These are phyloP conservation scores for Dicyrtomina minuta DNA, from an alignment of 2,888 invertebrate genomes.

Conservation along the genomic window DNA sequence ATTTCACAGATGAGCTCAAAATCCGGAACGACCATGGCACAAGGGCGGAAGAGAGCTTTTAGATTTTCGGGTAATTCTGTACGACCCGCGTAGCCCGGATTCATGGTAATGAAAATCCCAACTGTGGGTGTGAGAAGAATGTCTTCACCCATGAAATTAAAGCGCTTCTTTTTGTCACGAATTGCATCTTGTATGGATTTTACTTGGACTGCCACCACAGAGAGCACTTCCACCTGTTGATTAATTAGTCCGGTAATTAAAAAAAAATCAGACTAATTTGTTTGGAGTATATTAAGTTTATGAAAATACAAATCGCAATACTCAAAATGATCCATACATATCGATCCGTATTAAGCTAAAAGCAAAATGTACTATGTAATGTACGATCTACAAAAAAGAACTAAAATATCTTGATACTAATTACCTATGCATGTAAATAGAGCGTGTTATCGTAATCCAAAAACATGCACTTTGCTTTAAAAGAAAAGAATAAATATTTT, in stretches of 20 bases:
- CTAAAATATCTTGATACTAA: too few species aligned
- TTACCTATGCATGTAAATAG: not conserved
- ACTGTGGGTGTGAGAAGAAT: slow-evolving; percentile 78
- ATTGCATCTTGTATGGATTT: slow-evolving; percentile 60
- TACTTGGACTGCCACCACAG: slow-evolving; percentile 86
- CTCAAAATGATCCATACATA: too few species aligned
- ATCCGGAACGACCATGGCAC: slow-evolving; percentile 98
- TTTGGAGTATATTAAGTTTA: too few species aligned
- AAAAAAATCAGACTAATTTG: too few species aligned
- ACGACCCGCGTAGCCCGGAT: slow-evolving; percentile 94
- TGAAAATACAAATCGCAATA: too few species aligned
- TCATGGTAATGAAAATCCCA: slow-evolving; percentile 96
- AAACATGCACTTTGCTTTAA: too few species aligned
- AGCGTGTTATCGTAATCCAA: too few species aligned
- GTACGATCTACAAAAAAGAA: too few species aligned
- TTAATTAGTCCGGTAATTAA: too few species aligned
- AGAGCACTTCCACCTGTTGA: slow-evolving; percentile 94
- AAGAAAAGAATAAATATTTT: too few species aligned
- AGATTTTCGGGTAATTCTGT: slow-evolving; percentile 82
- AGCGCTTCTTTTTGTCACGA: slow-evolving; percentile 79
- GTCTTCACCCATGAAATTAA: slow-evolving; percentile 93
- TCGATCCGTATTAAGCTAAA: too few species aligned
- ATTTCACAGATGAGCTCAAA: slow-evolving; percentile 97
- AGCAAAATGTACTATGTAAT: too few species aligned
- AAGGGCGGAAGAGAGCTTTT: slow-evolving; percentile 68